Percentiles rank a stretch among this genome's conserved stretches.
Conservation (phyloP, 2,797 vertebrate genomes). For the Danio choprae region DNA sequence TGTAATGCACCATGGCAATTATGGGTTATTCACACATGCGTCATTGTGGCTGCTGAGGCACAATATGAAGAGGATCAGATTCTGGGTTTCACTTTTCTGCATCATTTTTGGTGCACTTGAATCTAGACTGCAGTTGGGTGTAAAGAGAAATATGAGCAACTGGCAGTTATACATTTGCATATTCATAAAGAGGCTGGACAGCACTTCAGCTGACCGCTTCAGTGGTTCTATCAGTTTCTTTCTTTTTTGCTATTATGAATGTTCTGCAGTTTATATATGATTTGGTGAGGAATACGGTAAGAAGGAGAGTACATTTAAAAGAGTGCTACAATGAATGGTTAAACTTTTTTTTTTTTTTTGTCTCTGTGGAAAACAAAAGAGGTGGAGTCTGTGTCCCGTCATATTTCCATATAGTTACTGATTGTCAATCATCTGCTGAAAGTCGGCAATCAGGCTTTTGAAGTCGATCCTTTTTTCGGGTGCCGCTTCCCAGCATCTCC, state of each 20-base stretch:
- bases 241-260: constrained; percentile 1
- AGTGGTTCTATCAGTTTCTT: constrained; percentile 25
- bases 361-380: constrained; percentile 23
- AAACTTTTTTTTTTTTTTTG: not conserved
- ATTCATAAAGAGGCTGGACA: not conserved
- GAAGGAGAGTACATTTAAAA: constrained; percentile 25
- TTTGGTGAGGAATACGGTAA: constrained; percentile 7
- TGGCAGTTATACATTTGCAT: constrained; percentile 25
- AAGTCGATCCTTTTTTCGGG: constrained; percentile 88
- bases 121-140: not conserved
- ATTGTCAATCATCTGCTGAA: constrained; percentile 76
- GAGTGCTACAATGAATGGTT: constrained; percentile 27
- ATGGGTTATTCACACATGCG: constrained; percentile 22
- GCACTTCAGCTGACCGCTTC: not conserved
- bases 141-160: constrained; percentile 13
- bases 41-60: constrained; percentile 8
- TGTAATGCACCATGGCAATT: constrained; percentile 19
- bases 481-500: constrained; percentile 88
- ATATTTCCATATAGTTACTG: constrained; percentile 45
- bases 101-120: not conserved
- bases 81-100: not conserved
- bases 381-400: constrained; percentile 24
- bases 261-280: constrained; percentile 12
- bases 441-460: constrained; percentile 85
- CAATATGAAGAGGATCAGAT: not conserved